Conservation (phyloP, 2,888 invertebrate species). For the Synergus umbraculus region DNA sequence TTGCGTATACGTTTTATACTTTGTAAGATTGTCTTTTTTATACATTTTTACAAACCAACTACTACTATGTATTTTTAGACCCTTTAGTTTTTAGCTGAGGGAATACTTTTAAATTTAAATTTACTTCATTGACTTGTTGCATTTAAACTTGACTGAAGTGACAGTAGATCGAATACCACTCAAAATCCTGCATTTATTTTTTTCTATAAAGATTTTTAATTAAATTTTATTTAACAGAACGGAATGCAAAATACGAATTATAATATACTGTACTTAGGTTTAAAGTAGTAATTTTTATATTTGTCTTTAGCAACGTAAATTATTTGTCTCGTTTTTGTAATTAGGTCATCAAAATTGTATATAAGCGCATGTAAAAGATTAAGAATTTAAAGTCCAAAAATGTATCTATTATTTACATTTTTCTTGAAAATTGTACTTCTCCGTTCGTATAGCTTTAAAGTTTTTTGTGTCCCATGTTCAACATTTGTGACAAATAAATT, state of each 20-base stretch:
- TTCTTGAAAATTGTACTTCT: conserved; percentile 11
- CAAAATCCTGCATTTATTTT: conserved; percentile 43
- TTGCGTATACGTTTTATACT: conserved; percentile 47
- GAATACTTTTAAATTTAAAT: background rate
- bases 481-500: conserved; percentile 37
- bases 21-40: conserved; percentile 58
- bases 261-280: background rate
- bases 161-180: conserved; percentile 20
- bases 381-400: background rate
- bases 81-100: conserved; percentile 34
- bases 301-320: background rate
- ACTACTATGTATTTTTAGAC: conserved; percentile 43
- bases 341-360: conserved; percentile 33
- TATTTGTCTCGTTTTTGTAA: conserved; percentile 26
- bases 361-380: background rate
- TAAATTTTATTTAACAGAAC: conserved; percentile 40
- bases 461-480: conserved; percentile 38
- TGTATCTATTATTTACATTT: conserved; percentile 32
- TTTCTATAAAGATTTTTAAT: background rate
- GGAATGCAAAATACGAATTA: background rate
- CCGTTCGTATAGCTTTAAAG: conserved; percentile 23
- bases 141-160: background rate
- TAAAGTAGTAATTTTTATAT: conserved; percentile 2
- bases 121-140: background rate
- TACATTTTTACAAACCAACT: conserved; percentile 58